phyloP scores from a whole-genome alignment of 2,797 vertebrate genomes.

The Steatocranus sp. region DNA sequence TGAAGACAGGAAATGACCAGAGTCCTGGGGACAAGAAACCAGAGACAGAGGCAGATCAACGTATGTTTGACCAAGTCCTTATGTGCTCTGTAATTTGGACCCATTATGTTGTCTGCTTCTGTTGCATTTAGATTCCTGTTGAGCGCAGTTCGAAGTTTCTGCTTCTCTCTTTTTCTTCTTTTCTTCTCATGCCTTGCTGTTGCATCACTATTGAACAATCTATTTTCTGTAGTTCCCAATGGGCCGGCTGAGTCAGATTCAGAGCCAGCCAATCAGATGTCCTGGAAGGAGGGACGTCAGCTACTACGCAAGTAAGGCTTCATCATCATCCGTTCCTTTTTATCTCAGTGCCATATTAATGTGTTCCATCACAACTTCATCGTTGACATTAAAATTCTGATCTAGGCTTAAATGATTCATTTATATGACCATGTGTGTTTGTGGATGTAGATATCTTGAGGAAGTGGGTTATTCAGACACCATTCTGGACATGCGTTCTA shows the following conservation, averaged over 20 bases:
- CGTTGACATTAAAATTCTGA: neutral
- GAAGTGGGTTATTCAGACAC: constrained; percentile 92
- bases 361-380: neutral
- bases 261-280: constrained; percentile 84
- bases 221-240: constrained; percentile 78
- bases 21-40: constrained; percentile 85
- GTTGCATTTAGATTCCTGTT: neutral
- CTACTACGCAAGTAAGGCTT: constrained; percentile 86
- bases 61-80: constrained; percentile 56
- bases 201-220: constrained; percentile 30
- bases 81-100: neutral
- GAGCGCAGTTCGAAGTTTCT: neutral
- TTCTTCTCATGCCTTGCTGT: neutral
- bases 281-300: constrained; percentile 91
- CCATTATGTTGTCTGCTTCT: neutral
- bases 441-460: constrained; percentile 82
- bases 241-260: constrained; percentile 81
- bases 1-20: constrained; percentile 86
- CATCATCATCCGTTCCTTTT: neutral
- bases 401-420: neutral
- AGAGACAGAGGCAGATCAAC: constrained; percentile 79
- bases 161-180: neutral
- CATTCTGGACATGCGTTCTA: constrained; percentile 88
- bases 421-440: neutral
- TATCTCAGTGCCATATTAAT: neutral